phyloP scores from a whole-genome alignment of 2,113 vertebrate species.

The human (Homo sapiens) region GRCh38 chr4:159058501-159059000 shows the following conservation, averaged over 20 bases:
- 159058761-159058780: neutral
- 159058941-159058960: conserved; percentile 18
- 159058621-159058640: neutral
- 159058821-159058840: conserved; percentile 46
- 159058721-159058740: neutral
- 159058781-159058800: conserved; percentile 43
- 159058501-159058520: conserved; percentile 42
- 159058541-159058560: neutral
- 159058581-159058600: conserved; percentile 13
- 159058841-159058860: conserved; percentile 34
- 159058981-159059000: neutral
- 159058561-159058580: neutral
- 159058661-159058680: conserved; percentile 33
- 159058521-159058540: neutral
- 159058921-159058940: conserved; percentile 48
- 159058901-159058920: conserved; percentile 41
- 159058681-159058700: conserved; percentile 50
- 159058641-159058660: conserved; percentile 30
- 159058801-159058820: conserved; percentile 25
- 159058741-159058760: conserved; percentile 53
- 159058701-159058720: conserved; percentile 25
- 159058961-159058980: neutral
- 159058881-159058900: conserved; percentile 35
- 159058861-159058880: conserved; percentile 28
- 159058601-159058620: neutral